A percentile compares a stretch with the other conserved stretches of the same genome.
Evolutionary conservation across 2,113 vertebrate species (phyloP).

Genomic region (Vidua chalybeata): DNA sequence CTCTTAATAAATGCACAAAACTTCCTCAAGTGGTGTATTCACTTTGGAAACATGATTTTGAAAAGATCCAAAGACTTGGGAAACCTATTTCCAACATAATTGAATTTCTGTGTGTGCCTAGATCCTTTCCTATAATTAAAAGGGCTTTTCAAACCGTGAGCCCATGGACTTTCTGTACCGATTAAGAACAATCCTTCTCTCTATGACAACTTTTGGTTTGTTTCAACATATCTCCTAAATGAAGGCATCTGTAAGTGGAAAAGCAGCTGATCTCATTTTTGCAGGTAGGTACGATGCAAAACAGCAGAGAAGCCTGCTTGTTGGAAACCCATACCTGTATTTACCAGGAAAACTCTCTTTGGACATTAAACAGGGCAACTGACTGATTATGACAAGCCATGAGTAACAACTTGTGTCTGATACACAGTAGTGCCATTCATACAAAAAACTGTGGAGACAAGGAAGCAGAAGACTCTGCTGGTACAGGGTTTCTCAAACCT

Average conservation of each 20-base stretch:
- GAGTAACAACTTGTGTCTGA: background rate
- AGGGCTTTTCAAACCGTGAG: background rate
- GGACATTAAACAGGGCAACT: background rate
- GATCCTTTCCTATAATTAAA: background rate
- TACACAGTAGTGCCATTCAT: background rate
- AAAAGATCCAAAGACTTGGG: background rate
- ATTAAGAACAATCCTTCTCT: background rate
- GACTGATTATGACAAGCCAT: background rate
- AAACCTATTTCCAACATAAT: background rate
- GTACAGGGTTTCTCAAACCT: background rate
- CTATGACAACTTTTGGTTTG: background rate
- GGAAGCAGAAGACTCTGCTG: background rate
- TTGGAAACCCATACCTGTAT: background rate
- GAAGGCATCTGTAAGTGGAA: background rate
- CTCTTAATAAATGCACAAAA: background rate
- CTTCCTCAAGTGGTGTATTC: background rate
- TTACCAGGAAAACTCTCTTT: background rate
- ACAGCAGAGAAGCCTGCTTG: background rate
- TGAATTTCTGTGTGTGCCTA: background rate
- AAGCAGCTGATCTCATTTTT: conserved; percentile 15
- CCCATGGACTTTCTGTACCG: background rate
- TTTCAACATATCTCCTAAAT: background rate
- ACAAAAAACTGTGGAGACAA: background rate
- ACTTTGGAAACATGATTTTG: background rate
- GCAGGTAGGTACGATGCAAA: background rate